Percentiles rank a stretch among this genome's conserved stretches.
Evolutionary conservation across 2,888 invertebrate genomes (phyloP).

Genomic region (Platycheirus albimanus): DNA sequence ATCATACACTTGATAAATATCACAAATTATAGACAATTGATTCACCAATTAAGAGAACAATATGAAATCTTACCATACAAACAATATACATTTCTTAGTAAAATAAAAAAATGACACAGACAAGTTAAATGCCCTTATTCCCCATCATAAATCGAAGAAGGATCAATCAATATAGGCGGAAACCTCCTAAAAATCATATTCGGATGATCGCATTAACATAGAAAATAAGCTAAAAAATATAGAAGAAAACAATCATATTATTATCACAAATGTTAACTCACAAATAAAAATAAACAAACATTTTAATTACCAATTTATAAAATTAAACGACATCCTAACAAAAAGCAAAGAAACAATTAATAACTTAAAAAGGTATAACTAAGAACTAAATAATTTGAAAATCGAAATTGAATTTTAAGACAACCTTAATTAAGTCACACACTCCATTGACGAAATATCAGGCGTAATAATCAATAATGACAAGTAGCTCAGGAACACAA

Average conservation of each 20-base stretch:
- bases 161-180: not conserved
- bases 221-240: not conserved
- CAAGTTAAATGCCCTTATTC: too few species aligned
- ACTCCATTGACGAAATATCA: constrained; percentile 6
- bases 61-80: not conserved
- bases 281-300: not conserved
- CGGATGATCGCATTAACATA: not conserved
- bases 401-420: too few species aligned
- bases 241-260: not conserved
- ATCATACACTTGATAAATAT: not conserved
- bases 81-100: constrained; percentile 2
- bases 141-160: not conserved
- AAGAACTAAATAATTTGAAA: too few species aligned
- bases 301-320: not conserved
- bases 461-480: not conserved
- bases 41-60: not conserved
- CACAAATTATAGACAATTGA: not conserved
- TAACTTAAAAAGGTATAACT: not conserved
- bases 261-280: not conserved
- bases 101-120: too few species aligned
- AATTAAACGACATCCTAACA: not conserved
- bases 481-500: not conserved
- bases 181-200: not conserved
- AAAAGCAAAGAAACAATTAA: not conserved
- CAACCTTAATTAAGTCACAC: too few species aligned